Percentiles rank a stretch among this genome's conserved stretches.
Conservation (phyloP, 1,140 invertebrate genomes). For the Drosophila dunni region DNA sequence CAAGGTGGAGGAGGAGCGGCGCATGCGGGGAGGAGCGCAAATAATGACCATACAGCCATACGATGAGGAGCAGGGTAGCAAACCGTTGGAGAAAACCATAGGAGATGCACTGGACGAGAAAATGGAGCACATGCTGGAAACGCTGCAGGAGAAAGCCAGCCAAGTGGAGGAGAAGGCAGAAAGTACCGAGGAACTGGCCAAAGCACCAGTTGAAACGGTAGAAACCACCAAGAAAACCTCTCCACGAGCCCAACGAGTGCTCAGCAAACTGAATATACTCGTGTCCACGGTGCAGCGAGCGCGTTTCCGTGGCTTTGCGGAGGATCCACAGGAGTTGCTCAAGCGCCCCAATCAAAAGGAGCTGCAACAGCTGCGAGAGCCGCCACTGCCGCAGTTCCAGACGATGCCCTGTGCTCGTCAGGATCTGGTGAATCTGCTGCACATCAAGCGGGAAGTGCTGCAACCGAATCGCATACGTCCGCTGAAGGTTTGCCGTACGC, state of each 20-base stretch:
- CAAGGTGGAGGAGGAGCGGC: neutral
- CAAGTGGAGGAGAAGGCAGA: neutral
- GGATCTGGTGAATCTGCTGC: conserved; percentile 16
- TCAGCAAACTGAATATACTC: conserved; percentile 9
- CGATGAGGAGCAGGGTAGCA: too few relatives aligned
- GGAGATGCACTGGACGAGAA: conserved; percentile 30
- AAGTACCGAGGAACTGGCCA: neutral
- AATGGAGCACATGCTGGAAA: conserved; percentile 9
- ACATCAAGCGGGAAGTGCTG: conserved; percentile 7
- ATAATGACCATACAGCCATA: neutral
- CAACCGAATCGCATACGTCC: neutral
- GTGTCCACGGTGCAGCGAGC: conserved; percentile 51
- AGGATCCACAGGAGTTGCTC: conserved; percentile 36
- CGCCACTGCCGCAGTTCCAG: conserved; percentile 30
- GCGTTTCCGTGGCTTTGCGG: neutral
- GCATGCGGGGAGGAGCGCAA: conserved; percentile 40
- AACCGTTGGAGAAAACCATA: neutral
- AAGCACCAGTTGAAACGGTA: neutral
- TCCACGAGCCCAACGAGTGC: neutral
- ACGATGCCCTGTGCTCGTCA: conserved; percentile 27
- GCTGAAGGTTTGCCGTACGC: conserved; percentile 44
- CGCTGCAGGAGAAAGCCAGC: conserved; percentile 17
- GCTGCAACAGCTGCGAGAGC: neutral
- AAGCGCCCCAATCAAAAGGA: neutral
- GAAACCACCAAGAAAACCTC: neutral